phyloP scores from a whole-genome alignment of 2,888 invertebrate species.

The Apotomis betuletana region DNA sequence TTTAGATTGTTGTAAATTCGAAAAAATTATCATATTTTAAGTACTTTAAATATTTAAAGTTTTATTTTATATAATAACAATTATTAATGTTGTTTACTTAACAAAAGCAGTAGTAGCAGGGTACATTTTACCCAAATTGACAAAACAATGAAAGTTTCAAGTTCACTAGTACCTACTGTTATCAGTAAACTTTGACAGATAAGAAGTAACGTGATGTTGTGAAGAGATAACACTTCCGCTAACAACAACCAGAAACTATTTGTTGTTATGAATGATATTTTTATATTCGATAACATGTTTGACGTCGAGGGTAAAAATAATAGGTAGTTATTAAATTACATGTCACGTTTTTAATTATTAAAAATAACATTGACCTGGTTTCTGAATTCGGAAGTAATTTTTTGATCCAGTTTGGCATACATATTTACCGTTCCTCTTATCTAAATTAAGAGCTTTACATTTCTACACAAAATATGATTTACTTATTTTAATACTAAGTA shows the following conservation, averaged over 20 bases:
- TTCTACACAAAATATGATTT: no score
- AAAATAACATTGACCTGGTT: no score
- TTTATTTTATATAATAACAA: background rate
- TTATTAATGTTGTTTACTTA: background rate
- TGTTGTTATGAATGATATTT: background rate
- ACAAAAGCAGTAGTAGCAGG: background rate
- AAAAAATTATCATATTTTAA: background rate
- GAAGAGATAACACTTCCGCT: conserved; percentile 33
- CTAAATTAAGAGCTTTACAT: no score
- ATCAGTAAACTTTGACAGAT: conserved; percentile 31
- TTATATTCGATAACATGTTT: no score
- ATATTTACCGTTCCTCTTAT: no score
- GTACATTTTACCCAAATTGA: background rate
- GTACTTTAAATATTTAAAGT: background rate
- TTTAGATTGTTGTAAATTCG: background rate
- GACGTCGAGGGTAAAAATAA: no score
- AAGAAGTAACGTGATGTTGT: conserved; percentile 23
- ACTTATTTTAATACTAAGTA: no score
- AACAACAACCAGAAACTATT: background rate
- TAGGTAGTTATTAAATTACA: no score
- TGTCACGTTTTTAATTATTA: no score
- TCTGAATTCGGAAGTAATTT: no score
- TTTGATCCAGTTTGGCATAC: no score
- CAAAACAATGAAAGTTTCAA: conserved; percentile 23
- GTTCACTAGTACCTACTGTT: conserved; percentile 16